phyloP scores from a whole-genome alignment of 2,113 vertebrate genomes.

The Chrysochloris asiatica region DNA sequence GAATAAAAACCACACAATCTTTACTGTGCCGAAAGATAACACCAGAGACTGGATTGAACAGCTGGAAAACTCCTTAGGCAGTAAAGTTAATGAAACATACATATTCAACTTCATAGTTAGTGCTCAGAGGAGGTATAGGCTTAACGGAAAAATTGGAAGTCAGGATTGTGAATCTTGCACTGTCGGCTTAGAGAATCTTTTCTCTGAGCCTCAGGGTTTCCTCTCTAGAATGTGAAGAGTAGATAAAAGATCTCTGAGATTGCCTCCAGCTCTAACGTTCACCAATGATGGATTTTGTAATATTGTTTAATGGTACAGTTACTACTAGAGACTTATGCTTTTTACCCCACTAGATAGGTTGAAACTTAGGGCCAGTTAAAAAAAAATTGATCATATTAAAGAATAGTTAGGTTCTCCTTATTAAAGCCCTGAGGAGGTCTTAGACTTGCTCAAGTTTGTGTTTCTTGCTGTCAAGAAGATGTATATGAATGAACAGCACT shows the following conservation, averaged over 20 bases:
- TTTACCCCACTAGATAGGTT: neutral
- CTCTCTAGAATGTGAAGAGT: neutral
- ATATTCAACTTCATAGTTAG: neutral
- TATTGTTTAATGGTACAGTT: slow-evolving; percentile 5
- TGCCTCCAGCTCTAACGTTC: neutral
- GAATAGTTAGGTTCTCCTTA: neutral
- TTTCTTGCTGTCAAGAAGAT: neutral
- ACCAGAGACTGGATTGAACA: neutral
- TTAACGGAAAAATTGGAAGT: neutral
- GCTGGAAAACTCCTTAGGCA: neutral
- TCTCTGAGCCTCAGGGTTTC: neutral
- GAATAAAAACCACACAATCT: neutral
- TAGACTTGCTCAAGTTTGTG: neutral
- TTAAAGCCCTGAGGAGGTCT: neutral
- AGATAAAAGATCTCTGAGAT: neutral
- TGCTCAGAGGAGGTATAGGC: neutral
- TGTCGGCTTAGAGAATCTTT: neutral
- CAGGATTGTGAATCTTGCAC: neutral
- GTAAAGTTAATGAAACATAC: slow-evolving; percentile 31
- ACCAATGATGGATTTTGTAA: neutral
- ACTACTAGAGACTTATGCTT: neutral
- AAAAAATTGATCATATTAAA: too few relatives aligned
- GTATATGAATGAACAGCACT: neutral
- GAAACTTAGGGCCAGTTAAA: neutral
- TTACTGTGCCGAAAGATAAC: neutral